Evolutionary conservation across 2,888 invertebrate genomes (phyloP).

Genomic region (Apotomis capreana): DNA sequence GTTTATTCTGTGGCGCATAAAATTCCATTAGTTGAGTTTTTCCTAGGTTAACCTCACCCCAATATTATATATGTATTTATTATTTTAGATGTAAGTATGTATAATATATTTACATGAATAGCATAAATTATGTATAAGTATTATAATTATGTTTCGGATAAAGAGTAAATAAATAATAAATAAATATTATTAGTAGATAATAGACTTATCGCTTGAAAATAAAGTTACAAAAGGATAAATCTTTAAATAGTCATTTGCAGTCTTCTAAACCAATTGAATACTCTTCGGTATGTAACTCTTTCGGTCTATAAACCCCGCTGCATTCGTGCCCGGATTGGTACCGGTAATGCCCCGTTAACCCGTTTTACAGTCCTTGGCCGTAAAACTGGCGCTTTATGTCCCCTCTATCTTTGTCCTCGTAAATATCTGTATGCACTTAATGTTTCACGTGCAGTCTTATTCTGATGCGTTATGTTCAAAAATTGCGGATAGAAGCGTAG

Average conservation of each 20-base stretch:
- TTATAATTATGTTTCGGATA: too few relatives aligned
- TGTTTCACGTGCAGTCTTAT: slow-evolving; percentile 15
- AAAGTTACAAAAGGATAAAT: too few relatives aligned
- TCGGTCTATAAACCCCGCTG: not conserved
- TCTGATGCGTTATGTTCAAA: not conserved
- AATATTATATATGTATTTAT: too few relatives aligned
- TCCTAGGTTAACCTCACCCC: too few relatives aligned
- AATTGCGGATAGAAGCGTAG: not conserved
- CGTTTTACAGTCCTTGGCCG: slow-evolving; percentile 21
- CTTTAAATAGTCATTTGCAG: not conserved
- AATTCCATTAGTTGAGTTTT: too few relatives aligned
- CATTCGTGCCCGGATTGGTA: slow-evolving; percentile 14
- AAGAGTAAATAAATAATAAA: too few relatives aligned
- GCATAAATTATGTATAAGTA: too few relatives aligned
- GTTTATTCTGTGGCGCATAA: too few relatives aligned
- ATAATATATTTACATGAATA: too few relatives aligned
- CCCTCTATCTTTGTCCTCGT: slow-evolving; percentile 28
- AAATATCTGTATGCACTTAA: slow-evolving; percentile 38
- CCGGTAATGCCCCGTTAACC: slow-evolving; percentile 22
- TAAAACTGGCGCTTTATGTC: slow-evolving; percentile 26
- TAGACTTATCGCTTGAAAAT: not conserved
- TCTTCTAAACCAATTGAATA: not conserved
- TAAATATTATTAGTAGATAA: too few relatives aligned
- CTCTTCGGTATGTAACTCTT: not conserved
- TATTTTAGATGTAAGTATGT: too few relatives aligned